phyloP scores from a whole-genome alignment of 2,888 invertebrate species.

The Chloroclystis v-ata region DNA sequence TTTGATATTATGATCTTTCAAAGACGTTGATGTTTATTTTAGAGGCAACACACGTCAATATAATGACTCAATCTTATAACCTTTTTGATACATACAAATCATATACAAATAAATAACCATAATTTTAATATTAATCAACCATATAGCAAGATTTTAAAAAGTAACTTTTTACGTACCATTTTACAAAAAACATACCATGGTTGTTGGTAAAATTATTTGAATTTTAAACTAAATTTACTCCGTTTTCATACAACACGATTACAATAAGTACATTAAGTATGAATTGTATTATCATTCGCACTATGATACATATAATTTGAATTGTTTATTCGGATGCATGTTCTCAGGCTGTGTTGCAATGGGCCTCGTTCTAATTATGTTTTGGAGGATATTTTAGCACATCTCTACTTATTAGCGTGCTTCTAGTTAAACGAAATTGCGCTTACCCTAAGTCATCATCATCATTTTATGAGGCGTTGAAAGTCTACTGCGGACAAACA shows the following conservation, averaged over 20 bases:
- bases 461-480: too few species aligned
- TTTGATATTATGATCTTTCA: constrained; percentile 35
- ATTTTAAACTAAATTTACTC: too few species aligned
- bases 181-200: too few species aligned
- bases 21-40: constrained; percentile 34
- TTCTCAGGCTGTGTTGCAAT: constrained; percentile 66
- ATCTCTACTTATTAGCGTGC: constrained; percentile 48
- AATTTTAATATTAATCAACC: not conserved
- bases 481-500: too few species aligned
- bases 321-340: constrained; percentile 42
- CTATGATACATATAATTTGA: constrained; percentile 46
- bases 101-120: not conserved
- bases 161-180: too few species aligned
- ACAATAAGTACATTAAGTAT: not conserved
- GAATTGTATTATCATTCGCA: constrained; percentile 18
- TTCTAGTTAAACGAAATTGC: constrained; percentile 53
- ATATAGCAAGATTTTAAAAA: not conserved
- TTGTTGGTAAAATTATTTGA: too few species aligned
- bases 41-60: not conserved
- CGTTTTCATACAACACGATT: too few species aligned
- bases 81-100: not conserved
- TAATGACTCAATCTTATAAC: constrained; percentile 9
- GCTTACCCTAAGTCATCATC: too few species aligned
- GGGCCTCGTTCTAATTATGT: constrained; percentile 65
- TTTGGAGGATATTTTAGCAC: constrained; percentile 57